Base-by-base conservation (phyloP, 2,113 vertebrate genomes). In the Cyrtonyx montezumae region DNA sequence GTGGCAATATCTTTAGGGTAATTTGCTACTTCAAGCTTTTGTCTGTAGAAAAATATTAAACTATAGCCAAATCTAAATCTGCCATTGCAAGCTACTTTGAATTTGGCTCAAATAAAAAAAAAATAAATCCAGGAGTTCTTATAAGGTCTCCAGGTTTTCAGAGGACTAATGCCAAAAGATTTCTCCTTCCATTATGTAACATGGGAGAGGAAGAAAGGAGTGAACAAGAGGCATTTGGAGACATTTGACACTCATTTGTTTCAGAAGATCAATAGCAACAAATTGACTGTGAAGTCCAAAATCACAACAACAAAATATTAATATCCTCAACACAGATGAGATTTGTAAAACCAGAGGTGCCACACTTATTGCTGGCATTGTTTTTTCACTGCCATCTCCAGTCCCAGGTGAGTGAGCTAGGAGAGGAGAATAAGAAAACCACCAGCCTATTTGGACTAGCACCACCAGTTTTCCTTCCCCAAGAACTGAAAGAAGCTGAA, bases 1-100 rank as follows among this genome's bases (percentile, higher is more conserved):
- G 34, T 2, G 26, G 56, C 13, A 28, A 2, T 0, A 53, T 7
- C 30, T 40, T 2, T 30, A 56, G 21, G 19, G 6, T 14, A 51
- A 7, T 15, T 45, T 32, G 22, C 36, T 26, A 48, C 42, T 75
- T 45, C 23, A 37, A n/a, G 21, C 12, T 56, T 88, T 14, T 67
- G 4, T 45, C 74, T 63, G 8, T 13, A 51, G 48, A 69, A 69
- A 49, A 51, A 49, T 30, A 69, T 15, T 30, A 56, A 34, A 20
- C 6, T 30, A 34, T 5, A 46, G 6, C 15, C 16, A 42, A 12
- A 58, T 58, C 63, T 45, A 37, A 51, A 30, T 45, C 10, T 19
- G 32, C 21, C 28, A 46, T 30, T 65, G 43, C 28, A 75, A 59
- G 7, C 30, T n/a, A 25, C 34, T 19, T 34, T 43, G 17, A 71